A percentile compares a stretch with the other conserved stretches of the same genome.
These are phyloP conservation scores for Cyphomyrus plagiostoma DNA, from an alignment of 2,113 vertebrate genomes.

Conservation along the genomic window DNA sequence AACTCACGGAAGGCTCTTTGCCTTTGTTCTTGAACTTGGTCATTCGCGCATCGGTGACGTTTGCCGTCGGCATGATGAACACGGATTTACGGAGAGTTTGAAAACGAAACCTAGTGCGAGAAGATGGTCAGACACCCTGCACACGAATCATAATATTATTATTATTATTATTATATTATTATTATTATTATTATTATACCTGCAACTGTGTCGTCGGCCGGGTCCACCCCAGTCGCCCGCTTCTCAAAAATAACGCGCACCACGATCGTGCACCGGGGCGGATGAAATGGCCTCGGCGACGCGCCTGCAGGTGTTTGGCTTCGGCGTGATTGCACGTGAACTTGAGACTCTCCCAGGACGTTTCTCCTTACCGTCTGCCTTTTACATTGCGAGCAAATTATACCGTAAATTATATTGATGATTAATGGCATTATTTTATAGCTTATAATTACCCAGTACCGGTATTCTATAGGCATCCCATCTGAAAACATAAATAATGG, in stretches of 20 bases:
- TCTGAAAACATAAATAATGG: background rate
- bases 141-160: background rate
- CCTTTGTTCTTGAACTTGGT: constrained; percentile 81
- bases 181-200: background rate
- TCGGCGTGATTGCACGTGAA: background rate
- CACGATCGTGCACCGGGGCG: background rate
- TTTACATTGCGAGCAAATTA: background rate
- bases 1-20: constrained; percentile 69
- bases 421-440: background rate
- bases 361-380: background rate
- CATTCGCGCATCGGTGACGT: constrained; percentile 46
- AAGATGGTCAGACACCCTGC: background rate
- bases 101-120: background rate
- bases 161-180: too few species aligned
- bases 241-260: background rate
- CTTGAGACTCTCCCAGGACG: background rate
- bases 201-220: background rate
- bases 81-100: background rate
- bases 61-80: constrained; percentile 56
- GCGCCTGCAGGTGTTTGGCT: background rate
- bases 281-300: background rate
- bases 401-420: background rate
- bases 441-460: background rate
- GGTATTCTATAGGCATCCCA: background rate
- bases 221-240: background rate